Conservation (phyloP, 2,888 invertebrate genomes). For the Crepidodera aurea region DNA sequence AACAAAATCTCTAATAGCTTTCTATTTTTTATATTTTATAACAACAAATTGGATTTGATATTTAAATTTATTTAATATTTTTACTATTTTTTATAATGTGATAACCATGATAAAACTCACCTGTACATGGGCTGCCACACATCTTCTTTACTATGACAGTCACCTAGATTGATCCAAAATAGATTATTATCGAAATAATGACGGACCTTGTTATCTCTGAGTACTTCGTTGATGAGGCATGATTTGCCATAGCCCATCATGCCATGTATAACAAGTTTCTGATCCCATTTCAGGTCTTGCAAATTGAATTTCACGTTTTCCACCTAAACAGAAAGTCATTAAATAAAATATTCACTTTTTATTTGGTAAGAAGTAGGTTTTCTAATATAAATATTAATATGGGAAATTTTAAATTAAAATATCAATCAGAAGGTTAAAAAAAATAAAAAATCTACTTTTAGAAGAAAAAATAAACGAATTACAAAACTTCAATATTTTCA, state of each 20-base stretch:
- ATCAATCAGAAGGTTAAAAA: no score
- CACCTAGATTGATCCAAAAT: slow-evolving; percentile 67
- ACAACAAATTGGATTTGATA: not conserved
- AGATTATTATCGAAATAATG: slow-evolving; percentile 66
- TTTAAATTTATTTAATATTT: not conserved
- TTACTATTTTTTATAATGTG: not conserved
- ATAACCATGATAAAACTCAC: slow-evolving; percentile 31
- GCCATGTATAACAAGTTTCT: slow-evolving; percentile 71
- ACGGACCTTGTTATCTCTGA: slow-evolving; percentile 65
- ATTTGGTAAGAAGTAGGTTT: no score
- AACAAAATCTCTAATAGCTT: no score
- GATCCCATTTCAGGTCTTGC: slow-evolving; percentile 30
- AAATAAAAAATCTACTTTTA: no score
- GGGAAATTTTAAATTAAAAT: no score
- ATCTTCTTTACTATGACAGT: slow-evolving; percentile 51
- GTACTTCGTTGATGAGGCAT: slow-evolving; percentile 68
- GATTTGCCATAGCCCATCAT: slow-evolving; percentile 83
- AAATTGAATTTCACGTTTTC: slow-evolving; percentile 37
- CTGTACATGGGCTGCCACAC: slow-evolving; percentile 44
- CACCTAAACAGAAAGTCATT: slow-evolving; percentile 29
- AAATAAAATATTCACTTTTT: no score
- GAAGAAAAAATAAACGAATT: no score
- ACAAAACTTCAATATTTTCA: no score
- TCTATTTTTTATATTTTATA: not conserved
- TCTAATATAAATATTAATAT: no score